Conservation (phyloP, 2,113 vertebrate genomes). For the Indicator indicator region DNA sequence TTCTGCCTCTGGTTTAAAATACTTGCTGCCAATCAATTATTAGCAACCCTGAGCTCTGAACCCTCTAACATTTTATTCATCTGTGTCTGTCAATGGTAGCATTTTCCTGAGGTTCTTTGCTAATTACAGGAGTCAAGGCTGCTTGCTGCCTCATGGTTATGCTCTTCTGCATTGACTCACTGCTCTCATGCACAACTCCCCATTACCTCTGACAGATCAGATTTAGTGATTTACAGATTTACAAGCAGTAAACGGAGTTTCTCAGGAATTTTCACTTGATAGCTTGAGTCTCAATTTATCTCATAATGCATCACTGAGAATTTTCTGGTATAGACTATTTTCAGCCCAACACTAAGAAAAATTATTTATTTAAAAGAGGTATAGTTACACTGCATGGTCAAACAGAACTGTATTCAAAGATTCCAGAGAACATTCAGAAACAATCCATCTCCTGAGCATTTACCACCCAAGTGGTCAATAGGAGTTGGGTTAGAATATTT, state of each 20-base stretch:
- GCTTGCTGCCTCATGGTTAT: not conserved
- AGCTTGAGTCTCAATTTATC: not conserved
- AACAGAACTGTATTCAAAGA: not conserved
- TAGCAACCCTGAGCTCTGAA: not conserved
- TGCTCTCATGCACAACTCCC: not conserved
- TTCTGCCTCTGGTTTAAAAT: constrained; percentile 8
- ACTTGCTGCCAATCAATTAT: not conserved
- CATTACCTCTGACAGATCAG: not conserved
- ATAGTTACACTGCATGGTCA: not conserved
- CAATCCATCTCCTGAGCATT: not conserved
- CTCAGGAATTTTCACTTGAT: not conserved
- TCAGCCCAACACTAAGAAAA: not conserved
- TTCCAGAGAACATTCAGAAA: not conserved
- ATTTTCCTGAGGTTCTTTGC: not conserved
- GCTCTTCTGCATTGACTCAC: not conserved
- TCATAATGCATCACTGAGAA: not conserved
- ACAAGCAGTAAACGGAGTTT: not conserved
- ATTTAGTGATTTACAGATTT: not conserved
- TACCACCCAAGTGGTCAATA: not conserved
- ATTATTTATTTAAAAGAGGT: not conserved
- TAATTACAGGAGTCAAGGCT: not conserved
- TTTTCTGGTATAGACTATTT: not conserved
- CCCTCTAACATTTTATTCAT: not conserved
- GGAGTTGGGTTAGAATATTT: not conserved
- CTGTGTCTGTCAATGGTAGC: not conserved